Conservation (phyloP, 2,797 vertebrate genomes). For the Pyrocephalus nanus region DNA sequence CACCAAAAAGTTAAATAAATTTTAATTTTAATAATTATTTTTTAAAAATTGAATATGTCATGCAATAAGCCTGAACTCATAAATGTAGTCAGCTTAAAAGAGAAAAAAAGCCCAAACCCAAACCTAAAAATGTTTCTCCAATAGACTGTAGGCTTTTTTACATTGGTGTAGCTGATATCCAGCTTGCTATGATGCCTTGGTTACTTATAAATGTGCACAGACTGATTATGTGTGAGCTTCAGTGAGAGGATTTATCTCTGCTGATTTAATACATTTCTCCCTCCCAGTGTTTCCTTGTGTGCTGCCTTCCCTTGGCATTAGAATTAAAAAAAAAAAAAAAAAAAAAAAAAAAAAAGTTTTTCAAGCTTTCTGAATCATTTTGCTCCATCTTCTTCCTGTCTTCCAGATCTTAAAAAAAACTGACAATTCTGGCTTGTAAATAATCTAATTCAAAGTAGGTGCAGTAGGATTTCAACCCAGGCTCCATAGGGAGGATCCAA, state of each 20-base stretch:
- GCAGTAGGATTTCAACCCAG: neutral
- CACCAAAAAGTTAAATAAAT: neutral
- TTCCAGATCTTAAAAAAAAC: neutral
- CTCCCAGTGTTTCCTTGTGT: neutral
- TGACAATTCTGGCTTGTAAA: neutral
- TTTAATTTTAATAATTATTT: neutral
- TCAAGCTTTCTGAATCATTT: neutral
- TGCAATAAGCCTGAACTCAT: neutral
- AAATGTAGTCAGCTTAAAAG: neutral
- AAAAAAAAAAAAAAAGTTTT: neutral
- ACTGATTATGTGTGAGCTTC: neutral
- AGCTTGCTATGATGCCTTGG: neutral
- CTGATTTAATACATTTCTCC: neutral
- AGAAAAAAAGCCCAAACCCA: neutral
- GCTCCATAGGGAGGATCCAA: neutral
- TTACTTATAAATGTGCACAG: neutral
- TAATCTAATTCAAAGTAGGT: neutral
- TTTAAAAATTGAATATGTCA: neutral
- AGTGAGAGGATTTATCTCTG: neutral
- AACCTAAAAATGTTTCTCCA: neutral
- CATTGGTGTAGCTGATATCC: neutral
- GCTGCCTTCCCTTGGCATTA: neutral
- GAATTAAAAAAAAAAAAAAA: neutral
- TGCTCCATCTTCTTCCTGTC: neutral
- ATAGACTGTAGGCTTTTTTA: neutral